phyloP scores from a whole-genome alignment of 1,140 invertebrate species.

The Calliopsis andreniformis region DNA sequence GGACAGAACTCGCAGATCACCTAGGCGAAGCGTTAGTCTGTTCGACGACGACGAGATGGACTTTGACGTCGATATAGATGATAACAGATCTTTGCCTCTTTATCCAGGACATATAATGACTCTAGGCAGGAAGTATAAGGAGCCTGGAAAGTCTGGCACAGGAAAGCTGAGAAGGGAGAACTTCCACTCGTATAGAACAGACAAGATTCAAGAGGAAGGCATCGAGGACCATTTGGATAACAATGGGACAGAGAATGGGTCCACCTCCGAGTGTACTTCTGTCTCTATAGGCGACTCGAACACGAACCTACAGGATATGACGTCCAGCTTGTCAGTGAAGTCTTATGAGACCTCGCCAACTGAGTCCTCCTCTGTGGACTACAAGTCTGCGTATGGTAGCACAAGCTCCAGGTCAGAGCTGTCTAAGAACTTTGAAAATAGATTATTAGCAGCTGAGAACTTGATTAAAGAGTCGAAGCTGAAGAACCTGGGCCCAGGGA shows the following conservation, averaged over 20 bases:
- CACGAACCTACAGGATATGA: conserved; percentile 56
- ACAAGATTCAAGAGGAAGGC: conserved; percentile 77
- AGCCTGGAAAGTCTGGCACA: conserved; percentile 31
- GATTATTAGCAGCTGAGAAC: conserved; percentile 77
- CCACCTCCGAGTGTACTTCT: conserved; percentile 61
- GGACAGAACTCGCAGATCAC: conserved; percentile 36
- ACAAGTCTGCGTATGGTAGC: conserved; percentile 45
- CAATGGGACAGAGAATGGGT: conserved; percentile 32
- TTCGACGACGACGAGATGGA: conserved; percentile 67
- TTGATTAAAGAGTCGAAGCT: conserved; percentile 78
- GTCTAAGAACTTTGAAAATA: conserved; percentile 68
- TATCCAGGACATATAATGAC: conserved; percentile 65
- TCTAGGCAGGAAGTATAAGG: conserved; percentile 65
- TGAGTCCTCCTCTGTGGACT: conserved; percentile 71
- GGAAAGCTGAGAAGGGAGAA: conserved; percentile 60
- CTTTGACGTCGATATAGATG: conserved; percentile 44
- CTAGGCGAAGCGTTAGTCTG: conserved; percentile 72
- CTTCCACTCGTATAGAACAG: conserved; percentile 62
- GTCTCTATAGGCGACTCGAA: conserved; percentile 58
- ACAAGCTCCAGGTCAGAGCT: conserved; percentile 54
- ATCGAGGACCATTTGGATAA: conserved; percentile 42
- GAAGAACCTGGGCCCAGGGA: conserved; percentile 66
- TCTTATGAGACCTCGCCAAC: conserved; percentile 73
- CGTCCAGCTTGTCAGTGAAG: conserved; percentile 61
- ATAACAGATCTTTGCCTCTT: conserved; percentile 34